Percentiles rank a stretch among this genome's conserved stretches.
Conservation (phyloP, 2,888 invertebrate genomes). For the Pardosa pseudoannulata region DNA sequence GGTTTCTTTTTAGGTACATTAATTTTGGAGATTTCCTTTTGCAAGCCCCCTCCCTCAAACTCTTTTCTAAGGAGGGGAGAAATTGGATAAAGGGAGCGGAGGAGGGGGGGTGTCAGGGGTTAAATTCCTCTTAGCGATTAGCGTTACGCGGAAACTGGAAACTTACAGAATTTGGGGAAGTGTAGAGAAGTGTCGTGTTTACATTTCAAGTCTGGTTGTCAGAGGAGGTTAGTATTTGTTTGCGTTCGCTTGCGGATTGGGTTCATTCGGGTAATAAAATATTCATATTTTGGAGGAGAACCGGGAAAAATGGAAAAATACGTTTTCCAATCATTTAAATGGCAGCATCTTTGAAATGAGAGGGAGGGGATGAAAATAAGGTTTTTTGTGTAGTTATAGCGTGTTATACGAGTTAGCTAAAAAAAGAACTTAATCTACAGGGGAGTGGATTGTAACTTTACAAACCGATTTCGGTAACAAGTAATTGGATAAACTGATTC, state of each 20-base stretch:
- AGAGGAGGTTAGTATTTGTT: conserved; percentile 9
- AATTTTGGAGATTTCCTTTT: conserved; percentile 56
- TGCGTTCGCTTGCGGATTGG: not conserved
- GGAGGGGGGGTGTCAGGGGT: not conserved
- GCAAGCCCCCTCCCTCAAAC: conserved; percentile 6
- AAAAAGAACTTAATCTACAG: no score
- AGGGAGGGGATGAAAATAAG: no score
- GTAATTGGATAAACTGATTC: no score
- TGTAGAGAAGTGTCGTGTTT: conserved; percentile 1
- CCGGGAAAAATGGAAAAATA: no score
- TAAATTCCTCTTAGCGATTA: conserved; percentile 44
- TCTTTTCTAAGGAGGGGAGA: conserved; percentile 19
- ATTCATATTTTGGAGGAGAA: not conserved
- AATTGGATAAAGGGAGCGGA: conserved; percentile 10
- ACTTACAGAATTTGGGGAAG: not conserved
- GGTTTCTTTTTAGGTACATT: conserved; percentile 57
- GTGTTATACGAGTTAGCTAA: no score
- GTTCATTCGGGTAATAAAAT: not conserved
- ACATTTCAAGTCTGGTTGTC: conserved; percentile 1
- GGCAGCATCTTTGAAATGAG: not conserved
- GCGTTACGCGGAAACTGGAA: conserved; percentile 26
- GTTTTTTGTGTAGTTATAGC: no score
- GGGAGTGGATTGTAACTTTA: no score
- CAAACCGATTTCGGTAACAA: no score
- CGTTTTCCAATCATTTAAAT: not conserved